Evolutionary conservation across 1,140 invertebrate species (phyloP).

Genomic region (Batillaria attramentaria): DNA sequence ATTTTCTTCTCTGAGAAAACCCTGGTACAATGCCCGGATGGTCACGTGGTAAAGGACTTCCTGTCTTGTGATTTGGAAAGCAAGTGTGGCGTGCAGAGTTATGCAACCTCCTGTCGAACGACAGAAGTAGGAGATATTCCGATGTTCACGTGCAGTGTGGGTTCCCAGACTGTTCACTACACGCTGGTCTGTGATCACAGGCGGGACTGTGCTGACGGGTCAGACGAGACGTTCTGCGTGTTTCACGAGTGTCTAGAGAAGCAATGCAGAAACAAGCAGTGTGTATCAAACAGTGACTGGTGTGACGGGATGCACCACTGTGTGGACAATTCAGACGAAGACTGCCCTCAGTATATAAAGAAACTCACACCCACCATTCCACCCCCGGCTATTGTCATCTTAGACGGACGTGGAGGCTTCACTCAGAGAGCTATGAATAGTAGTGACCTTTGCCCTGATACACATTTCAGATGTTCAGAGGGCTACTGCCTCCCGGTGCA

Average conservation of each 20-base stretch:
- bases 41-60: not conserved
- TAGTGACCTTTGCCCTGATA: not conserved
- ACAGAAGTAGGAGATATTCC: not conserved
- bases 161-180: not conserved
- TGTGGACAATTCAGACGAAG: not conserved
- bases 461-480: not conserved
- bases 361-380: not conserved
- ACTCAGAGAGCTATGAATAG: not conserved
- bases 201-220: not conserved
- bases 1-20: not conserved
- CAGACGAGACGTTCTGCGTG: not conserved
- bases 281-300: not conserved
- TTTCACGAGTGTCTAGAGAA: not conserved
- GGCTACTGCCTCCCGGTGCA: not conserved
- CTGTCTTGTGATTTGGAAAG: not conserved
- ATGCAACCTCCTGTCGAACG: not conserved
- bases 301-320: slow-evolving; percentile 28
- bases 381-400: not conserved
- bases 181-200: not conserved
- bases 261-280: not conserved
- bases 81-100: not conserved
- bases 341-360: not conserved
- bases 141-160: not conserved
- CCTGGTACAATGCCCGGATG: not conserved
- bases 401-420: not conserved